A percentile compares a stretch with the other conserved stretches of the same genome.
Conservation (phyloP, 2,113 vertebrate genomes). For the Cyanoramphus novaezelandiae region DNA sequence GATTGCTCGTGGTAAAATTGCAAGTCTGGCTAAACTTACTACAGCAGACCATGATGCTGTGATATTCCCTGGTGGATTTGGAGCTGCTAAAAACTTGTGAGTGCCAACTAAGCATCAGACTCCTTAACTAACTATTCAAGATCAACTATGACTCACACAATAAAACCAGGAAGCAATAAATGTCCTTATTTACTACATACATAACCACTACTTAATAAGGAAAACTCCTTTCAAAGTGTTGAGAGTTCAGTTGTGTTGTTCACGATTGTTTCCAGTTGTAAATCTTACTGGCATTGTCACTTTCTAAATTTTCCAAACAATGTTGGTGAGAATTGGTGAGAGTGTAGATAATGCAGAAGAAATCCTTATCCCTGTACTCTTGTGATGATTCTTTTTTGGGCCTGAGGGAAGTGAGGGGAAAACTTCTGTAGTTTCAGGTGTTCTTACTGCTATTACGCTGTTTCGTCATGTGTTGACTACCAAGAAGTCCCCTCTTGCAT, state of each 20-base stretch:
- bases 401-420: background rate
- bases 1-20: conserved; percentile 90
- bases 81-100: conserved; percentile 92
- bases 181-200: background rate
- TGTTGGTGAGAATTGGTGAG: background rate
- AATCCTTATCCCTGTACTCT: background rate
- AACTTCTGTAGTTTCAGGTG: background rate
- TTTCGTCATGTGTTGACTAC: background rate
- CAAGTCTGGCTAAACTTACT: conserved; percentile 79
- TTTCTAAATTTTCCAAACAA: background rate
- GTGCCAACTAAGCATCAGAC: conserved; percentile 19
- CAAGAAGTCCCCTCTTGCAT: background rate
- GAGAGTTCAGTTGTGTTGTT: background rate
- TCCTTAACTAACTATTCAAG: background rate
- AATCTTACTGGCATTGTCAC: background rate
- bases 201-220: background rate
- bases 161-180: background rate
- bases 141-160: background rate
- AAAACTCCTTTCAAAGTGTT: background rate
- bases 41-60: conserved; percentile 82
- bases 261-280: background rate
- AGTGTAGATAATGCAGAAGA: background rate
- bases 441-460: background rate
- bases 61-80: conserved; percentile 94
- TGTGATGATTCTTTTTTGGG: background rate